Evolutionary conservation across 2,888 invertebrate species (phyloP), one percentile per base, ranked within the genome.

Genomic region (Thereva nobilitata): DNA sequence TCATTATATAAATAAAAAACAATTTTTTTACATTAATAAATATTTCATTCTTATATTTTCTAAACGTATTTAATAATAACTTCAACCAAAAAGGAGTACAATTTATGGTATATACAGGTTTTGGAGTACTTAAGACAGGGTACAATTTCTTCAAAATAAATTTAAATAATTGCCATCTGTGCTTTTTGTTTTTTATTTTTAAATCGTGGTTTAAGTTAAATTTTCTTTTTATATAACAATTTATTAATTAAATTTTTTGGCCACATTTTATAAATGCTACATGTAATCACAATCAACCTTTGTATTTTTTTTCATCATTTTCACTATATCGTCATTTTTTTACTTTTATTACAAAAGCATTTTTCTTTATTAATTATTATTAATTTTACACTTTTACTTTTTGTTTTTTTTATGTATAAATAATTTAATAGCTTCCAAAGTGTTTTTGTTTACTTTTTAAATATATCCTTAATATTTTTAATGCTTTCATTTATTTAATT

Each of bases 191-290:
- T 23, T 23, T 1, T 2, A 23, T 1, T 23, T 23, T 23, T n/a
- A n/a, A n/a, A n/a, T n/a, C 23, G 23, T 23, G 23, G 23, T 23
- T 23, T 23, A 23, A 23, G 23, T 23, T 23, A 23, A 23, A 23
- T 23, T 23, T 23, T 23, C 23, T 2, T 23, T 23, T 23, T 61
- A 50, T 61, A 61, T 61, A 61, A 61, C 61, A 50, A 61, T 61
- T 23, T 23, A 2, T 23, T 23, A 61, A 38, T 53, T 38, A 53
- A 61, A 41, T 61, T 41, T 50, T 61, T 61, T 66, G 57, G 66
- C 66, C 66, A 66, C 66, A 67, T 54, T 61, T 63, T 63, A 61
- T 40, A 67, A 67, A 67, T 67, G 53, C 61, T 67, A 67, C 37
- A 63, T 61, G 44, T 63, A 67, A 53, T 67, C 63, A 54, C 63